Evolutionary conservation across 2,888 invertebrate species (phyloP).

Genomic region (Agonopterix alstromeriana): DNA sequence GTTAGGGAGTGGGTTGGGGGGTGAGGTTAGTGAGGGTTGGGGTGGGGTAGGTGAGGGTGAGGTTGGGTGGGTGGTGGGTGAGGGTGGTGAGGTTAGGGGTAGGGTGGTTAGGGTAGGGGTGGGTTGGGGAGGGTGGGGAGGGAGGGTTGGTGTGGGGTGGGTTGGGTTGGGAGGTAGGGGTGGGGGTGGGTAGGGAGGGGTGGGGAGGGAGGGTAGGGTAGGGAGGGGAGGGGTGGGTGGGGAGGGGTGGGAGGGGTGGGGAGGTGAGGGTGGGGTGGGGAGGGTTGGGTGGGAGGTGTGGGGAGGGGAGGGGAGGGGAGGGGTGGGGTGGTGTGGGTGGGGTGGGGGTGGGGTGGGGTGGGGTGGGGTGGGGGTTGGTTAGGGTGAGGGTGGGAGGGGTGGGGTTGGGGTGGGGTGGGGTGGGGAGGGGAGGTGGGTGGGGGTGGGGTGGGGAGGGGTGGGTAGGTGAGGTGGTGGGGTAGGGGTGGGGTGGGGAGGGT

Average conservation of each 20-base stretch:
- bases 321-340: conserved; percentile 1
- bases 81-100: conserved; percentile 10
- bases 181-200: conserved; percentile 10
- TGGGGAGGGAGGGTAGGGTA: no score
- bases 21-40: conserved; percentile 13
- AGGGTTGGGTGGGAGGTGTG: conserved; percentile 7
- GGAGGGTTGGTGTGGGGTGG: conserved; percentile 9
- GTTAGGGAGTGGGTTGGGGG: conserved; percentile 11
- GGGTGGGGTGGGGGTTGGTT: conserved; percentile 10
- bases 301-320: conserved; percentile 8
- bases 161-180: conserved; percentile 12
- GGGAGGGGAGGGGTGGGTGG: conserved; percentile 15
- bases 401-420: conserved; percentile 12
- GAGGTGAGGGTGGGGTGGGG: conserved; percentile 9
- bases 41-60: conserved; percentile 11
- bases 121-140: conserved; percentile 11
- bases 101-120: conserved; percentile 11
- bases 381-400: conserved; percentile 10
- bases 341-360: conserved; percentile 8
- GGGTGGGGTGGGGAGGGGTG: no score
- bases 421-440: conserved; percentile 9
- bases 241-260: conserved; percentile 16
- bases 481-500: no score
- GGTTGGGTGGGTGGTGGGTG: conserved; percentile 11
- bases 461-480: no score